A percentile compares a stretch with the other conserved stretches of the same genome.
Evolutionary conservation across 1,140 invertebrate genomes (phyloP).

Genomic region (Drosophila ohnishii): DNA sequence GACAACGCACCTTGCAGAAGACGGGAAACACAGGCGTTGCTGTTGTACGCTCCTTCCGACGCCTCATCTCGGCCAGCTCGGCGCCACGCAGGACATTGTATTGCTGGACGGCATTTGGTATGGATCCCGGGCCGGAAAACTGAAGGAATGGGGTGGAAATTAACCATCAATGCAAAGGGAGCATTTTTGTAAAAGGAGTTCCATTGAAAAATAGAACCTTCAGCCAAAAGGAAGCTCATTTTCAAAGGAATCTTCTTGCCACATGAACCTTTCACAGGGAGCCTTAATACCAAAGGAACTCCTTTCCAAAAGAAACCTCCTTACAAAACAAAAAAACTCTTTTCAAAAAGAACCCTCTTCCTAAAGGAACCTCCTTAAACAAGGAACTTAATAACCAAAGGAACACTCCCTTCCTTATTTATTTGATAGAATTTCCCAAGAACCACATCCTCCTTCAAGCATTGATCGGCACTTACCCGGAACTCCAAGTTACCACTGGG

Average conservation of each 20-base stretch:
- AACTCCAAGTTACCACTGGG: slow-evolving; percentile 55
- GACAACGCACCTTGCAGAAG: slow-evolving; percentile 60
- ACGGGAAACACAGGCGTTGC: slow-evolving; percentile 9
- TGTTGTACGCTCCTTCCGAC: slow-evolving; percentile 5
- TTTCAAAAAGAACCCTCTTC: not conserved
- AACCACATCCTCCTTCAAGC: not conserved
- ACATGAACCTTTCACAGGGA: too few relatives aligned
- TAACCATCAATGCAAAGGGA: not conserved
- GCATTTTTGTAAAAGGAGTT: too few relatives aligned
- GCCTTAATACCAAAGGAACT: not conserved
- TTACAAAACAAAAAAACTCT: not conserved
- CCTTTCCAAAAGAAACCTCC: not conserved
- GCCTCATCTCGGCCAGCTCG: slow-evolving; percentile 49
- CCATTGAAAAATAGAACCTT: too few relatives aligned
- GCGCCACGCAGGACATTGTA: slow-evolving; percentile 59
- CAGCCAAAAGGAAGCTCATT: not conserved
- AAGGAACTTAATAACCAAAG: not conserved
- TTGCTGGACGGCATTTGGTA: slow-evolving; percentile 58
- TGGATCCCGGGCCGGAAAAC: slow-evolving; percentile 63
- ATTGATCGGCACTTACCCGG: slow-evolving; percentile 42
- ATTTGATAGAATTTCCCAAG: too few relatives aligned
- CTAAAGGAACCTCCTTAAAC: too few relatives aligned
- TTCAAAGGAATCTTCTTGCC: not conserved
- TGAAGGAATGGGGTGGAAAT: not conserved
- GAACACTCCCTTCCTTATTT: not conserved